Percentiles rank a stretch among this genome's conserved stretches.
Conservation (phyloP, 2,113 vertebrate genomes). For the Rhinopithecus roxellana region DNA sequence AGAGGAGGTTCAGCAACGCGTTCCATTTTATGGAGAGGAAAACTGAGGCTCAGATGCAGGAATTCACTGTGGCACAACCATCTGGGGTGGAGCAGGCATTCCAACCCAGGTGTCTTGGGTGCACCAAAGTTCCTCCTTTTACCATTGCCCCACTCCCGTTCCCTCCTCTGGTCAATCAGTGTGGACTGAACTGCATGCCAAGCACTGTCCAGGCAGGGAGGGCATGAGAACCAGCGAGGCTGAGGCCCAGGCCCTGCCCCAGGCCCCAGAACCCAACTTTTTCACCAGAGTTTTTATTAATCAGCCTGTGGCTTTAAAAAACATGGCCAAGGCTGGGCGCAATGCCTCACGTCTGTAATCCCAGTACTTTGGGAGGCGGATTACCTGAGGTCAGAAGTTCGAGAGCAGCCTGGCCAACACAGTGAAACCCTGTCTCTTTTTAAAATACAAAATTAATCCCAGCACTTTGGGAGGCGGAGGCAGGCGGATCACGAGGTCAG, state of each 20-base stretch:
- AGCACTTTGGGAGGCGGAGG: too few relatives aligned
- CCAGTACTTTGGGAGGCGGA: too few relatives aligned
- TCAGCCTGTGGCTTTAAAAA: neutral
- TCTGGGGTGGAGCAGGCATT: neutral
- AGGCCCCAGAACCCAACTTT: neutral
- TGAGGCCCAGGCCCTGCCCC: neutral
- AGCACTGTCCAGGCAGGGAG: neutral
- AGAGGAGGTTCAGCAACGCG: neutral
- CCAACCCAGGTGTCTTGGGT: neutral
- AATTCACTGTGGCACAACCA: neutral
- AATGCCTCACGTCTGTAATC: too few relatives aligned
- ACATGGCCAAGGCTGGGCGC: too few relatives aligned
- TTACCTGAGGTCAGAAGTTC: too few relatives aligned
- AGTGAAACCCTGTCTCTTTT: too few relatives aligned
- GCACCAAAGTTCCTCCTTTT: neutral
- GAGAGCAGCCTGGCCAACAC: too few relatives aligned
- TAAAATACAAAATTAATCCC: too few relatives aligned
- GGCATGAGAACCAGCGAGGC: neutral
- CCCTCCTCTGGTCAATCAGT: neutral
- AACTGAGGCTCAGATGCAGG: neutral
- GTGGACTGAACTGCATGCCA: rapidly evolving
- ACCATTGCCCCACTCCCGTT: rapidly evolving
- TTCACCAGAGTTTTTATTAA: neutral
- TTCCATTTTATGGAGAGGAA: neutral
- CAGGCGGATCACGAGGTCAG: too few relatives aligned